phyloP scores from a whole-genome alignment of 2,888 invertebrate species.

The Agrotis exclamationis region DNA sequence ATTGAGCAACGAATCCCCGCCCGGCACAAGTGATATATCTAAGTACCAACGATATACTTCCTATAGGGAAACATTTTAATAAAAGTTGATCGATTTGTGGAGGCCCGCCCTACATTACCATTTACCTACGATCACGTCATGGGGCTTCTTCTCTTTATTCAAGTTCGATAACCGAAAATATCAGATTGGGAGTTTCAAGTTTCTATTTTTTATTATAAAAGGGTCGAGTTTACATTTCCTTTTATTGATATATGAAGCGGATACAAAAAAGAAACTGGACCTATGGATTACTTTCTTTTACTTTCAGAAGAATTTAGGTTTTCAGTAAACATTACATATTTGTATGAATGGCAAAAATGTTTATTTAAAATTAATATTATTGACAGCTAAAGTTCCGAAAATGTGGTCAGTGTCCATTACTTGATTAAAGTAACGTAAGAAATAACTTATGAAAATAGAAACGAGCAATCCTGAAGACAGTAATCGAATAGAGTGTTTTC shows the following conservation, averaged over 20 bases:
- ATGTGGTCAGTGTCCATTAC: constrained; percentile 33
- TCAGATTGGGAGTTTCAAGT: constrained; percentile 13
- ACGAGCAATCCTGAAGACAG: constrained; percentile 23
- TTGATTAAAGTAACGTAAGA: constrained; percentile 36
- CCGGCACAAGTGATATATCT: background rate
- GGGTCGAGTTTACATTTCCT: constrained; percentile 11
- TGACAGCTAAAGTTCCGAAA: constrained; percentile 3
- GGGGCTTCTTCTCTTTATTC: constrained; percentile 16
- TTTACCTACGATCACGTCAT: constrained; percentile 39
- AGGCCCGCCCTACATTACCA: constrained; percentile 47
- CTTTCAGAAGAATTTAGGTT: background rate
- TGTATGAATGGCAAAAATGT: background rate
- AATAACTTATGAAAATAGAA: constrained; percentile 36
- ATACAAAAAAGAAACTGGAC: constrained; percentile 10
- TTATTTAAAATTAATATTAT: constrained; percentile 4
- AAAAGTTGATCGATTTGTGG: constrained; percentile 65
- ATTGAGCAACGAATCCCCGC: background rate
- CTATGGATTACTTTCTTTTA: background rate
- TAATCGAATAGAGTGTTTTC: constrained; percentile 47
- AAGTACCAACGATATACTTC: constrained; percentile 8
- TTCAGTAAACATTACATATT: background rate
- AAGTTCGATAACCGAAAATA: constrained; percentile 19
- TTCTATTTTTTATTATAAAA: constrained; percentile 17
- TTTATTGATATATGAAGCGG: constrained; percentile 17
- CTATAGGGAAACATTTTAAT: constrained; percentile 51